phyloP scores from a whole-genome alignment of 2,888 invertebrate genomes.

The Sinohyriopsis cumingii region DNA sequence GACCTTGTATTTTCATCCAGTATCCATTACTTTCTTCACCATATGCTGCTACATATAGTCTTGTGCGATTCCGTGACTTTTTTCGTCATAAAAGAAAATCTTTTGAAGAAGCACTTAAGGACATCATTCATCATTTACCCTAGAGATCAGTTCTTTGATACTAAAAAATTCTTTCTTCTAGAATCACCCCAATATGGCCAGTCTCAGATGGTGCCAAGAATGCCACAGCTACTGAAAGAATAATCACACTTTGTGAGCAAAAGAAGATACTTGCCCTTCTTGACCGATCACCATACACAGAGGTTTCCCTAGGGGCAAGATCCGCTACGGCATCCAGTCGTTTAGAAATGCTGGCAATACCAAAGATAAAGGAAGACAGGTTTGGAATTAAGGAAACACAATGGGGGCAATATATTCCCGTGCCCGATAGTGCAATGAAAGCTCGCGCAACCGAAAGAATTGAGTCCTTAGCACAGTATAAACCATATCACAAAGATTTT shows the following conservation, averaged over 20 bases:
- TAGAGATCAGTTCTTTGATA: no score
- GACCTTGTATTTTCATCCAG: no score
- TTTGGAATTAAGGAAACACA: conserved; percentile 44
- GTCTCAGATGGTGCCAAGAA: conserved; percentile 49
- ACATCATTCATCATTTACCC: no score
- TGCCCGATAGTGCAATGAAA: conserved; percentile 43
- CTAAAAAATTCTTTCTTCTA: conserved; percentile 24
- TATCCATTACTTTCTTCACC: background rate
- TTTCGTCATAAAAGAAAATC: no score
- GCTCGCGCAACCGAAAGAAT: conserved; percentile 48
- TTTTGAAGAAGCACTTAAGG: no score
- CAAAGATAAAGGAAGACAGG: conserved; percentile 49
- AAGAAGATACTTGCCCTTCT: conserved; percentile 46
- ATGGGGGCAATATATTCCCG: conserved; percentile 49
- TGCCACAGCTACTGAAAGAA: conserved; percentile 46
- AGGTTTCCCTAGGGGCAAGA: conserved; percentile 36
- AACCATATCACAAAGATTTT: conserved; percentile 50
- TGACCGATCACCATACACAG: conserved; percentile 55
- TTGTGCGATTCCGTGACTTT: background rate
- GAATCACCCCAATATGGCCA: conserved; percentile 59
- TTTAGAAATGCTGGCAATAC: conserved; percentile 48
- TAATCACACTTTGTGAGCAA: conserved; percentile 43
- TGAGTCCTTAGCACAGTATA: conserved; percentile 55
- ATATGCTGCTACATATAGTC: background rate
- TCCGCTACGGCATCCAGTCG: conserved; percentile 44